Base-by-base conservation (phyloP, 2,113 vertebrate species). In the Tautogolabrus adspersus region DNA sequence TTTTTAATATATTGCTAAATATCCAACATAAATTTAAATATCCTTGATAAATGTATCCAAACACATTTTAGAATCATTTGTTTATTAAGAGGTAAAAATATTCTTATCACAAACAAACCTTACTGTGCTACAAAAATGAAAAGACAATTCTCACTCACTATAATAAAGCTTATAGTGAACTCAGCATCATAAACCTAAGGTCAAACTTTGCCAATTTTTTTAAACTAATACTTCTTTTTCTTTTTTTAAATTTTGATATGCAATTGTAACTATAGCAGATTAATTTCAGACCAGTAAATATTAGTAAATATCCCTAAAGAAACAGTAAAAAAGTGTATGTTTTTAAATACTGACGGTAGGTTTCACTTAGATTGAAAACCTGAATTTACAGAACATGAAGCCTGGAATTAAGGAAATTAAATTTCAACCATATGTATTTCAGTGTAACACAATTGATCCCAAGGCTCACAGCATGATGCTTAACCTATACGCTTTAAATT, bases 401-500 rank as follows among this genome's bases (percentile, higher is more conserved):
- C 8, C 55, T 62, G 47, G 58, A 51, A 52, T 34, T 34, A 47
- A 82, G 38, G 54, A 60, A 22, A 34, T 49, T 30, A 18, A 54
- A 69, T 87, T 62, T 68, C 30, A 51, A 49, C 34, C 3, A 19
- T 11, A 0, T 49, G 42, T 57, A 22, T 68, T 47, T 59, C 38
- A 37, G n/a, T 37, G 8, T 52, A 34, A 65, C 57, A 59, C n/a
- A 77, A 72, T 44, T 19, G 19, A 65, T 78, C 73, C 66, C 42
- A 1, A 0, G 6, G 30, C 63, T 71, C 18, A n/a, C 59, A 74
- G 58, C 54, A 22, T 55, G 58, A 68, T 56, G 21, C 23, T 34
- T 51, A 19, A 22, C 60, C 62, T 58, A 1, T 72, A 65, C 63
- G 73, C 72, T 64, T 77, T 70, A 2, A 69, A 68, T 70, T 26